Evolutionary conservation across 2,797 vertebrate genomes (phyloP), one percentile per base, ranked within the genome.

Genomic region (Ceryle rudis): DNA sequence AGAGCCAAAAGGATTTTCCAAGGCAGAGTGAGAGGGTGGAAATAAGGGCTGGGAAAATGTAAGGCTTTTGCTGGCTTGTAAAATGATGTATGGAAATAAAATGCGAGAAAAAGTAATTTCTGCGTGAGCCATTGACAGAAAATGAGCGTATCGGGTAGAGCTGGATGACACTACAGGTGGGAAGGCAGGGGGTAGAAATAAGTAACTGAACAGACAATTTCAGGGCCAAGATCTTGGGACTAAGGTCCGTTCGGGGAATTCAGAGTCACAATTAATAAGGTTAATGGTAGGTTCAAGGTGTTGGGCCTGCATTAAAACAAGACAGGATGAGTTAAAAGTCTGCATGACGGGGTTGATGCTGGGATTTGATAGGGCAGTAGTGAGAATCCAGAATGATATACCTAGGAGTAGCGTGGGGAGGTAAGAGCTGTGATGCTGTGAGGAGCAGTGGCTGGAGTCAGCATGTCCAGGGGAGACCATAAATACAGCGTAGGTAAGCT

Each of bases 91-190:
- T 77, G 70, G 60, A 92, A 91, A 89, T 89, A 35, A 77, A 82
- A 71, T 92, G 74, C 33, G 69, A 86, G 58, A 78, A 90, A 73
- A 67, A 84, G 39, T 60, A 82, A 77, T 80, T 79, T 93, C 88
- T 87, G 60, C 57, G 54, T 93, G 67, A 93, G 29, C 73, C 23
- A 11, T 41, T 73, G 60, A 93, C n/a, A 67, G 74, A 89, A 90
- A 95, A 79, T 66, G 52, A 90, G 90, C 78, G 77, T 95, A 92
- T 52, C 37, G 25, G 17, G 28, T 64, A 87, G 73, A 85, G 31
- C 55, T 83, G 80, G 12, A 14, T 94, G 71, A 77, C 62, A 39
- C 39, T 86, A 67, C 78, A 82, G 86, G 65, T 71, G 33, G 72
- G 52, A 92, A 65, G 83, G 70, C 80, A 70, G 49, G 39, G 64